These are phyloP conservation scores for Pionites leucogaster DNA, from an alignment of 2,113 vertebrate genomes.

Conservation along the genomic window DNA sequence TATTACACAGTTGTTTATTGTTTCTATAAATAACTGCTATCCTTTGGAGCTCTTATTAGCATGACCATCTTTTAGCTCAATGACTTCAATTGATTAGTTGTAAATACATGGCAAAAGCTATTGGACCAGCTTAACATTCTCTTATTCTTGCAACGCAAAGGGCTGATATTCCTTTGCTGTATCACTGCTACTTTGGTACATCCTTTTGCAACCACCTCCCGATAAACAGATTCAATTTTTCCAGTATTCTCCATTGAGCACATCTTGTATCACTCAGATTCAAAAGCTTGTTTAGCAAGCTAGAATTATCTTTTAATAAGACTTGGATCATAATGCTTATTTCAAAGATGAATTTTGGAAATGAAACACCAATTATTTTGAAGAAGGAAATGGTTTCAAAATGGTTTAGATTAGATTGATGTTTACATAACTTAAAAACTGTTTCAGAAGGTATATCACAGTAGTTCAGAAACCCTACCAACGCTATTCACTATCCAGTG, in stretches of 20 bases:
- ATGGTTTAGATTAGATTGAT: neutral
- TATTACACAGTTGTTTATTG: neutral
- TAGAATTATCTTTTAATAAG: neutral
- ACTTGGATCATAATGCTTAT: neutral
- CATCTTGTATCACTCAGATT: neutral
- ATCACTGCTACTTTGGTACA: neutral
- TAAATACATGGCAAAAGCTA: neutral
- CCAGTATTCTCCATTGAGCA: neutral
- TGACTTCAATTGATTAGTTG: neutral
- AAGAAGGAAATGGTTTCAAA: neutral
- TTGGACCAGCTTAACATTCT: neutral
- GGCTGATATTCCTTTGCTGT: neutral
- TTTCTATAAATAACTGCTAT: neutral
- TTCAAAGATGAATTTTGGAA: neutral
- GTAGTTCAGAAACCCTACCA: neutral
- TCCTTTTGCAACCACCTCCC: neutral
- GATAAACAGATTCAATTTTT: neutral
- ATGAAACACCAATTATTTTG: neutral
- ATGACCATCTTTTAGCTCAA: neutral
- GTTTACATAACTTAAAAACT: neutral
- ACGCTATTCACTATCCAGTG: neutral
- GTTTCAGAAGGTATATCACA: neutral
- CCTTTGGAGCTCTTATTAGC: neutral
- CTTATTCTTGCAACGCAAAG: neutral
- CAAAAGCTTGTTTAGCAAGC: neutral